phyloP scores from a whole-genome alignment of 1,140 invertebrate species.

The Conopomorpha cramerella region DNA sequence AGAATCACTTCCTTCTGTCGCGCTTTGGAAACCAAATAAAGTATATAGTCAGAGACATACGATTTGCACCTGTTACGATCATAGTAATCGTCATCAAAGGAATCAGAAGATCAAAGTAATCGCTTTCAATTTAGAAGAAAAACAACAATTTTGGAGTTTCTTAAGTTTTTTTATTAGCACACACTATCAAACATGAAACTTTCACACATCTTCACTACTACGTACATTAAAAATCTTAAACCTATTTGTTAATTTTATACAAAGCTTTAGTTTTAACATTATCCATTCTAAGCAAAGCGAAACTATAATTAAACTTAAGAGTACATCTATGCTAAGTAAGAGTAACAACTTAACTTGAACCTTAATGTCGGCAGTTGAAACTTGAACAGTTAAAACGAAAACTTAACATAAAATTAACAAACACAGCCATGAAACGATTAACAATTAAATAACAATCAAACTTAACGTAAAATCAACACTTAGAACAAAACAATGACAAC shows the following conservation, averaged over 20 bases:
- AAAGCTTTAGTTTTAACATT: conserved; percentile 49
- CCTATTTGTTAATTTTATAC: conserved; percentile 53
- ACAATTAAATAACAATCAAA: conserved; percentile 37
- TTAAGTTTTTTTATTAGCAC: conserved; percentile 24
- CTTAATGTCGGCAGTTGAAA: conserved; percentile 49
- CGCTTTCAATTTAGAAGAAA: too few species aligned
- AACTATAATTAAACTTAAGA: conserved; percentile 12
- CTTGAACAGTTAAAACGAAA: conserved; percentile 44
- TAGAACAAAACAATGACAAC: conserved; percentile 10
- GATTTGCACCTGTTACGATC: too few species aligned
- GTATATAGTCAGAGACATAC: too few species aligned
- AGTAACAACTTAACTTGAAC: conserved; percentile 8
- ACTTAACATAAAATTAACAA: conserved; percentile 59
- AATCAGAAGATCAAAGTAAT: too few species aligned
- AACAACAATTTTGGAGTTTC: neutral
- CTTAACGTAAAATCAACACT: conserved; percentile 50
- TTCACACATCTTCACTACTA: too few species aligned
- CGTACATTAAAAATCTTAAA: conserved; percentile 31
- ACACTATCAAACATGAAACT: conserved; percentile 36
- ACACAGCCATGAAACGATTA: conserved; percentile 42
- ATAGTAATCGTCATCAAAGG: too few species aligned
- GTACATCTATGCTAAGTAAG: conserved; percentile 13
- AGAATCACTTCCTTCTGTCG: too few species aligned
- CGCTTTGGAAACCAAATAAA: too few species aligned
- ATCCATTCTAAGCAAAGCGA: conserved; percentile 15